Percentiles rank a stretch among this genome's conserved stretches.
Conservation (phyloP, 2,888 invertebrate genomes). For the Electrophaes corylata region DNA sequence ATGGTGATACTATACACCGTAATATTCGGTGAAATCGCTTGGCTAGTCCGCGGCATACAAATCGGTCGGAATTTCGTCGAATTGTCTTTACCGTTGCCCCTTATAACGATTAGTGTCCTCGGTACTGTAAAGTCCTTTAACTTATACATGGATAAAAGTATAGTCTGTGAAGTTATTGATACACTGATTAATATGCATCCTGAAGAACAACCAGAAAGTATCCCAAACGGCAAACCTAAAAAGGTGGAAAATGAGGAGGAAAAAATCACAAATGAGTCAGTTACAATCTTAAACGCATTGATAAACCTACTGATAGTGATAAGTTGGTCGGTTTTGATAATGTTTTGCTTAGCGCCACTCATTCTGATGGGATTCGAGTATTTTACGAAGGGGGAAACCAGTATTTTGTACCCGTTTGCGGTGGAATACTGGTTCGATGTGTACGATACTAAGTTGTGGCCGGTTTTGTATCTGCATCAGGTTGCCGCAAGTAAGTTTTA, state of each 20-base stretch:
- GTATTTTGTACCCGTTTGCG: conserved; percentile 55
- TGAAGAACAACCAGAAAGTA: conserved; percentile 5
- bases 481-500: conserved; percentile 61
- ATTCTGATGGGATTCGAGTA: conserved; percentile 53
- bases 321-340: conserved; percentile 44
- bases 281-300: conserved; percentile 46
- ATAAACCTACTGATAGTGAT: conserved; percentile 44
- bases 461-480: conserved; percentile 59
- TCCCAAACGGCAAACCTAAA: neutral
- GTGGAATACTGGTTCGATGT: conserved; percentile 63
- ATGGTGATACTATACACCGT: conserved; percentile 54
- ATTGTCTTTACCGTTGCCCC: conserved; percentile 57
- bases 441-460: conserved; percentile 49
- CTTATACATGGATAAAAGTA: conserved; percentile 49
- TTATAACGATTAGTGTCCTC: conserved; percentile 55
- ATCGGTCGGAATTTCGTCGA: conserved; percentile 55
- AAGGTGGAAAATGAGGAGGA: conserved; percentile 22
- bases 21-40: conserved; percentile 56
- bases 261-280: conserved; percentile 48
- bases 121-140: conserved; percentile 53
- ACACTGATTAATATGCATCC: conserved; percentile 59
- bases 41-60: conserved; percentile 55
- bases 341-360: conserved; percentile 55
- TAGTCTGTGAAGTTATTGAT: conserved; percentile 45
- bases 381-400: conserved; percentile 44